Conservation (phyloP, 2,797 vertebrate species). For the Enteromius argenteus region DNA sequence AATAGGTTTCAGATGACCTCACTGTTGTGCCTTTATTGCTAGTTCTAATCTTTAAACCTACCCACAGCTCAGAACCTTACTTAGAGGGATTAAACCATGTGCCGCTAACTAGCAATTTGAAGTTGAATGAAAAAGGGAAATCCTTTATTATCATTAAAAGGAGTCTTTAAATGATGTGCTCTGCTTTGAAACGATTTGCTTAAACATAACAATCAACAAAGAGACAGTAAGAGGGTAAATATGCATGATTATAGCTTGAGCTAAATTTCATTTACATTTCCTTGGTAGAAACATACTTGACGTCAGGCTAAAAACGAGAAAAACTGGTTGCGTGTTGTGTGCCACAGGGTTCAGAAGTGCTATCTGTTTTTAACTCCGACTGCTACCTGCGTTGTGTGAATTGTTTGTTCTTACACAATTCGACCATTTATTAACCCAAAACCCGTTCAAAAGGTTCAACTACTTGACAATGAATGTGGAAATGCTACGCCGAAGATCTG, state of each 20-base stretch:
- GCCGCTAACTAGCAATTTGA: conserved; percentile 1
- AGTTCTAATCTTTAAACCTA: conserved; percentile 17
- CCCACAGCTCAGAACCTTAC: conserved; percentile 10
- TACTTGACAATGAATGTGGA: neutral
- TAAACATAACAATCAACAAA: conserved; percentile 2
- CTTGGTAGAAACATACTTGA: neutral
- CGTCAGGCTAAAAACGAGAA: conserved; percentile 20
- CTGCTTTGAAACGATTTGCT: conserved; percentile 2
- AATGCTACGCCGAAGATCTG: neutral
- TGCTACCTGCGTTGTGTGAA: neutral
- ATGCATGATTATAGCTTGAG: conserved; percentile 2
- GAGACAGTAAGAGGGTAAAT: neutral
- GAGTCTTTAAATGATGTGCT: neutral
- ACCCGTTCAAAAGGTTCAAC: neutral
- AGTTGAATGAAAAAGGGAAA: neutral
- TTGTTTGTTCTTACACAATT: neutral
- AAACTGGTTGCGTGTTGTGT: conserved; percentile 8
- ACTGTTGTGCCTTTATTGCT: conserved; percentile 1
- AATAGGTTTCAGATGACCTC: conserved; percentile 10
- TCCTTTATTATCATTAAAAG: neutral
- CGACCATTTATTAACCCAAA: neutral
- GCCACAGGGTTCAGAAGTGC: conserved; percentile 1
- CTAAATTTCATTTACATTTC: neutral
- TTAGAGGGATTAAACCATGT: conserved; percentile 15
- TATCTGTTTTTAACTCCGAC: neutral